A percentile compares a stretch with the other conserved stretches of the same genome.
Evolutionary conservation across 1,140 invertebrate species (phyloP).

Genomic region (Battus philenor): DNA sequence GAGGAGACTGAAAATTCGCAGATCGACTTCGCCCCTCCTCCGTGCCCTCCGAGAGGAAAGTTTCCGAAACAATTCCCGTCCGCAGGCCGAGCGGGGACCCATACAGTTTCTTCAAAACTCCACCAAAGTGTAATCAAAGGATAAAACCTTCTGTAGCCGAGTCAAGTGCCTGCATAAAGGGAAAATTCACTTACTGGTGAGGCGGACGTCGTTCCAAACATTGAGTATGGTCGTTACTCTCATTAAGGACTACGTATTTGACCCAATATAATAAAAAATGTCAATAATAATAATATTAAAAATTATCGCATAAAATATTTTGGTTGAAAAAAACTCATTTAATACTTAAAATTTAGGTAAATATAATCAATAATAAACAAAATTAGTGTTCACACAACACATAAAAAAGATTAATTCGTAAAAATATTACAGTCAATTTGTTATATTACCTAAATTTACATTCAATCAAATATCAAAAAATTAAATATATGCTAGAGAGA

Average conservation of each 20-base stretch:
- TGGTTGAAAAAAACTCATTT: too few species aligned
- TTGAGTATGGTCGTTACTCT: constrained; percentile 33
- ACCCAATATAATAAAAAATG: too few species aligned
- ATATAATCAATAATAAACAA: too few species aligned
- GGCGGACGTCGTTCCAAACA: constrained; percentile 61
- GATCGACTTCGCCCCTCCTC: constrained; percentile 6
- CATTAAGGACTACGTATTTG: constrained; percentile 20
- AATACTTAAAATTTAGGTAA: too few species aligned
- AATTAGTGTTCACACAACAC: too few species aligned
- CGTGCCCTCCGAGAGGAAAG: constrained; percentile 29
- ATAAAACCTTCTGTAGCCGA: constrained; percentile 60
- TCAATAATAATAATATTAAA: too few species aligned
- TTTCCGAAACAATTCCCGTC: constrained; percentile 51
- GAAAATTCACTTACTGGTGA: constrained; percentile 67
- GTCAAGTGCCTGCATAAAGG: constrained; percentile 63
- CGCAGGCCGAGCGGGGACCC: constrained; percentile 39
- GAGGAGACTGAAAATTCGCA: constrained; percentile 1
- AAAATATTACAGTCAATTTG: too few species aligned
- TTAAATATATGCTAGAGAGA: too few species aligned
- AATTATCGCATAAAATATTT: too few species aligned
- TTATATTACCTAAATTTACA: too few species aligned
- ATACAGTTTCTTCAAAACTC: constrained; percentile 38
- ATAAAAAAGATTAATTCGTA: too few species aligned
- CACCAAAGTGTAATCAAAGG: constrained; percentile 58
- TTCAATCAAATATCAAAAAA: too few species aligned